A percentile compares a stretch with the other conserved stretches of the same genome.
Evolutionary conservation across 2,113 vertebrate species (phyloP).

Genomic region (Nesogale talazaci): DNA sequence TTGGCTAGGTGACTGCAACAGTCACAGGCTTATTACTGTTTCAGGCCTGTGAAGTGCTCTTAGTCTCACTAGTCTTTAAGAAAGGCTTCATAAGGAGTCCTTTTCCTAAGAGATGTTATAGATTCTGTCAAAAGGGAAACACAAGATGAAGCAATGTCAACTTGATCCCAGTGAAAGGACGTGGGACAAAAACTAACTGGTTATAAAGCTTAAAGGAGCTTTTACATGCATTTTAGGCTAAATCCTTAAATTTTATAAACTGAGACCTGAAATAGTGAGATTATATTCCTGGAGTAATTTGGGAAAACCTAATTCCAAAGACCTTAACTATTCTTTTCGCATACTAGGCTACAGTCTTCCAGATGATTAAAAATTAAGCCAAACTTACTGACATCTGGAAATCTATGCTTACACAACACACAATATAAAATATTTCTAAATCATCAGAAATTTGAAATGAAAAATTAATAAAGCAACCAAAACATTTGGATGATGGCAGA

Average conservation of each 20-base stretch:
- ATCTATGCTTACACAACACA: neutral
- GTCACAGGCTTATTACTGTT: slow-evolving; percentile 56
- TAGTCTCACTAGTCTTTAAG: slow-evolving; percentile 34
- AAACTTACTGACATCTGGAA: slow-evolving; percentile 55
- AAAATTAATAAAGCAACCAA: slow-evolving; percentile 28
- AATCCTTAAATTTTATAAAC: neutral
- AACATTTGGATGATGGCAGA: slow-evolving; percentile 12
- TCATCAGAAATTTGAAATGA: slow-evolving; percentile 44
- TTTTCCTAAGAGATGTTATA: slow-evolving; percentile 39
- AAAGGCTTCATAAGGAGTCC: slow-evolving; percentile 18
- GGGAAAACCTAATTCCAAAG: neutral
- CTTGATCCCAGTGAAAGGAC: neutral
- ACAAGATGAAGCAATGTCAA: slow-evolving; percentile 50
- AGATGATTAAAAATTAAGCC: slow-evolving; percentile 36
- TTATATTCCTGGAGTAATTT: neutral
- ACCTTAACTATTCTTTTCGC: slow-evolving; percentile 15
- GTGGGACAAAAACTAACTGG: neutral
- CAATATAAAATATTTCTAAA: slow-evolving; percentile 25
- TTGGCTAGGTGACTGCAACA: neutral
- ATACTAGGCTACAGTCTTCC: slow-evolving; percentile 9
- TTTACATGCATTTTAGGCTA: neutral
- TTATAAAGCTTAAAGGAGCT: too few relatives aligned
- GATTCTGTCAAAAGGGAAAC: slow-evolving; percentile 26
- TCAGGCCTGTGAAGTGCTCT: slow-evolving; percentile 50
- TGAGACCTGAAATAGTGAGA: neutral